Evolutionary conservation across 2,113 vertebrate species (phyloP), one percentile per base, ranked within the genome.

Genomic region (Tetrax tetrax): DNA sequence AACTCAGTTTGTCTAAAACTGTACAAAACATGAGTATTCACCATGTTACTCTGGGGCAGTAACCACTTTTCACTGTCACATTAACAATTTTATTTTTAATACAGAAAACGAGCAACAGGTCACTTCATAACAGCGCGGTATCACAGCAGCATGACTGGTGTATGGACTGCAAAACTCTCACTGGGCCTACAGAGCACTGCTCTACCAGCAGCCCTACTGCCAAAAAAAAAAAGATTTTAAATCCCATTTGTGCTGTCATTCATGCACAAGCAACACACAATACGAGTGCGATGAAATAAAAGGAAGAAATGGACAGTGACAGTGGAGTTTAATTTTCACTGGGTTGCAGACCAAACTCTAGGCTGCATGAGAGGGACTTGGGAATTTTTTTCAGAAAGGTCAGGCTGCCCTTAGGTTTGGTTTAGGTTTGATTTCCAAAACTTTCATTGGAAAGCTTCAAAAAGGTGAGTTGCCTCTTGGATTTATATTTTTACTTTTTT

Each of bases 341-440:
- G 21, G 8, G 6, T 15, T 79, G 28, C 41, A 60, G 51, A 75
- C 12, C 9, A 56, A 54, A 78, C 29, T 21, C 10, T 63, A 31
- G 0, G 1, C 12, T 59, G 37, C 50, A 16, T 7, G 14, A 79
- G 28, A 41, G 10, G 6, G 4, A 7, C 43, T 57, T 57, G 27
- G 2, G 11, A 75, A 29, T 77, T 83, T 87, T 87, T 74, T 37
- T 89, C 54, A 28, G 60, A 83, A 75, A 71, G 18, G 12, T 56
- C 50, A 59, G 29, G 23, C 17, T 66, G 45, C 33, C 27, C 37
- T 83, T 48, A 35, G 24, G 23, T 72, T 82, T 81, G n/a, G 10
- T 72, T 90, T 72, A n/a, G 45, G 15, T 90, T 90, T 61, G 35
- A 65, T 65, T 93, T 92, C 45, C 50, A 77, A 70, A 77, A 41